Evolutionary conservation across 2,797 vertebrate species (phyloP).

Genomic region (Ctenosaura bakeri): DNA sequence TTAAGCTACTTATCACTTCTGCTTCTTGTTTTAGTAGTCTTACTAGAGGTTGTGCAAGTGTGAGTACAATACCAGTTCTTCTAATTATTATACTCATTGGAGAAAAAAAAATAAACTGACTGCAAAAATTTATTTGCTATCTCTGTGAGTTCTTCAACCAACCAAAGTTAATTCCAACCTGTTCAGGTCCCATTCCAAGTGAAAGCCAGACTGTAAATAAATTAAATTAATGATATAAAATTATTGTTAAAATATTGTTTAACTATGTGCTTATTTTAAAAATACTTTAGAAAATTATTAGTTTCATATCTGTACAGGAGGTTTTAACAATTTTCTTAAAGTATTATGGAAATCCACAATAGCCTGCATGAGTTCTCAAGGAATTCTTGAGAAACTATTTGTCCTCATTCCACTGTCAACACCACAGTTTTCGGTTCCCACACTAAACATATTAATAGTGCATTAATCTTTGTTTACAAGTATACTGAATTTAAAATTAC

Average conservation of each 20-base stretch:
- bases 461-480: not conserved
- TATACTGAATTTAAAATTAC: not conserved
- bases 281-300: no score
- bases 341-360: conserved; percentile 2
- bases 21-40: no score
- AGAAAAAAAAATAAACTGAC: not conserved
- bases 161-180: not conserved
- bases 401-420: not conserved
- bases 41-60: no score
- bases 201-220: not conserved
- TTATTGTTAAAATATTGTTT: not conserved
- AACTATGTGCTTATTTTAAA: not conserved
- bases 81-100: no score
- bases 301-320: not conserved
- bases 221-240: not conserved
- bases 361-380: conserved; percentile 25
- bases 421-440: not conserved
- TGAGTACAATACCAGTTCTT: no score
- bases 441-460: conserved; percentile 1
- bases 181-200: not conserved
- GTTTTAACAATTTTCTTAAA: not conserved
- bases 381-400: conserved; percentile 38
- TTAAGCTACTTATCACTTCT: no score
- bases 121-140: not conserved
- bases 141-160: not conserved